These are phyloP conservation scores for Piliocolobus tephrosceles DNA, from an alignment of 2,113 vertebrate species.

Conservation along the genomic window DNA sequence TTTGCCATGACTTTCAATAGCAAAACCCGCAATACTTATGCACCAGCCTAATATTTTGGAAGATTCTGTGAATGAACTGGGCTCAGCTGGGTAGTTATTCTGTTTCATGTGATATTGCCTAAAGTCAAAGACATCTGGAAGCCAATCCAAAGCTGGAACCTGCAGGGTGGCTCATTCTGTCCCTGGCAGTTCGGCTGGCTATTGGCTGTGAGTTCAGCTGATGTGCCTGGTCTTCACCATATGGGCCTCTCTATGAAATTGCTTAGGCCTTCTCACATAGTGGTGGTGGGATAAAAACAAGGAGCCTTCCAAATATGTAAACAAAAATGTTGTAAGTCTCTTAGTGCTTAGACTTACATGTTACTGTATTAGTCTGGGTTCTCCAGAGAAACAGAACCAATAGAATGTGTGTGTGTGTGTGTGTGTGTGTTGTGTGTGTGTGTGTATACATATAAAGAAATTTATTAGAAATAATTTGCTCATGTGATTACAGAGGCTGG, in stretches of 20 bases:
- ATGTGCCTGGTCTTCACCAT: background rate
- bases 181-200: accelerated
- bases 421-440: background rate
- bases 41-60: too few species aligned
- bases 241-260: background rate
- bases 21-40: too few species aligned
- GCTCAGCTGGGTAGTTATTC: background rate
- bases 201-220: background rate
- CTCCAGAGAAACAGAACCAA: background rate
- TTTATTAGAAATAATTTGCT: background rate
- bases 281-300: background rate
- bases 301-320: too few species aligned
- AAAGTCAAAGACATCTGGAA: background rate
- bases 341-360: background rate
- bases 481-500: background rate
- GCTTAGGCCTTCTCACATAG: background rate
- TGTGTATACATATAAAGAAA: background rate
- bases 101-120: background rate
- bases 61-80: too few species aligned
- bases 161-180: background rate
- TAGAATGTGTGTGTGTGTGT: accelerated
- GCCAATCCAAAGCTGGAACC: background rate
- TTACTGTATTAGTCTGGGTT: background rate
- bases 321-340: background rate
- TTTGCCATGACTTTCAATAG: too few species aligned